Percentiles rank a stretch among this genome's conserved stretches.
Evolutionary conservation across 1,140 invertebrate genomes (phyloP).

Genomic region (Pygmarrhopalites habei): DNA sequence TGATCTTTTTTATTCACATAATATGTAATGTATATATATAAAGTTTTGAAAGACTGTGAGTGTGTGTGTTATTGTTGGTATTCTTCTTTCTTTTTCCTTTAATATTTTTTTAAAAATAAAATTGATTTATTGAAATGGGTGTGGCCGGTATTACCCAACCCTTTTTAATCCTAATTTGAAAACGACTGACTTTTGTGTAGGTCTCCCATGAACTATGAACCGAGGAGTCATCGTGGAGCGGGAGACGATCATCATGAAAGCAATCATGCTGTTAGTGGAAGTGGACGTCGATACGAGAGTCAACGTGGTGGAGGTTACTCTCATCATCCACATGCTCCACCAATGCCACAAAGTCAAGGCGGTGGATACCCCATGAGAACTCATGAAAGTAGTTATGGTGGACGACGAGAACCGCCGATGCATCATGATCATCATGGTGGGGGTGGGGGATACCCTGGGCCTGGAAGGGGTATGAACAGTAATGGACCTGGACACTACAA

Average conservation of each 20-base stretch:
- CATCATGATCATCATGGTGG: conserved; percentile 14
- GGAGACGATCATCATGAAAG: conserved; percentile 21
- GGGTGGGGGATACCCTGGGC: not conserved
- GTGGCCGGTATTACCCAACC: no score
- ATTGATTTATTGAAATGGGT: no score
- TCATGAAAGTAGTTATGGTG: conserved; percentile 13
- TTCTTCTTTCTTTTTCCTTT: no score
- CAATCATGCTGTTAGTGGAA: no score
- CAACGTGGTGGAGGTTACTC: not conserved
- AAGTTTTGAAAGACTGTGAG: no score
- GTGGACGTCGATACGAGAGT: conserved; percentile 8
- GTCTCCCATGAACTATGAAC: conserved; percentile 24
- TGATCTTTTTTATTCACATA: no score
- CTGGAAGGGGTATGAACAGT: not conserved
- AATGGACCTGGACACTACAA: conserved; percentile 8
- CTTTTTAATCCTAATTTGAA: no score
- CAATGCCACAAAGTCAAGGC: not conserved
- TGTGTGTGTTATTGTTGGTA: no score
- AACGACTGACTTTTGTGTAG: not conserved
- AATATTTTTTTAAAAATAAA: no score
- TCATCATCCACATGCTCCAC: conserved; percentile 7
- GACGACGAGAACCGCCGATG: not conserved
- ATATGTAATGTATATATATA: no score
- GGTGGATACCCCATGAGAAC: not conserved
- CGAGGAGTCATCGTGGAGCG: conserved; percentile 13